These are phyloP conservation scores for Phrynosoma blainvillii DNA, from an alignment of 2,113 vertebrate species.

Conservation along the genomic window DNA sequence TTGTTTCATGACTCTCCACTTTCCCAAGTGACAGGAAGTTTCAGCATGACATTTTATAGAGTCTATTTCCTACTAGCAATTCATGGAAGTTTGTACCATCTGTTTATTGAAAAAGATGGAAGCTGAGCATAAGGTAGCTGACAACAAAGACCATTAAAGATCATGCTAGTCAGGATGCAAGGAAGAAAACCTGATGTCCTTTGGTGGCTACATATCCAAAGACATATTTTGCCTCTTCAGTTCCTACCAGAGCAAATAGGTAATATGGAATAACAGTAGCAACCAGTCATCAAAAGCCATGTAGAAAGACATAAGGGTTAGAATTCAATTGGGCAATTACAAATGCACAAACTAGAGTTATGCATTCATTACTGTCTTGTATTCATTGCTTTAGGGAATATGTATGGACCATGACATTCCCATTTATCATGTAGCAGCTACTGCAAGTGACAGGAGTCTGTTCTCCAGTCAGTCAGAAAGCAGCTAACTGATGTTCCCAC, in stretches of 20 bases:
- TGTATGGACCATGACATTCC: too few species aligned
- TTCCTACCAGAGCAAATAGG: not conserved
- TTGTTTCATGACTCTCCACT: not conserved
- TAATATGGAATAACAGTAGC: not conserved
- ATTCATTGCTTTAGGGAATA: too few species aligned
- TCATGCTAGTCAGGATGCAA: not conserved
- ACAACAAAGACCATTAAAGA: not conserved
- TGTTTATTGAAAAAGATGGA: not conserved
- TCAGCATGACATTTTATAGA: not conserved
- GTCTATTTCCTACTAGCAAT: too few species aligned
- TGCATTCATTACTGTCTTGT: too few species aligned
- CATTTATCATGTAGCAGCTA: too few species aligned
- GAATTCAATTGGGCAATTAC: not conserved
- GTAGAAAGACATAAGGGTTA: not conserved
- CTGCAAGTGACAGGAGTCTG: too few species aligned
- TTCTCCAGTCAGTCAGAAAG: too few species aligned
- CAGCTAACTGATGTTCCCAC: too few species aligned
- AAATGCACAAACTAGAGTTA: too few species aligned
- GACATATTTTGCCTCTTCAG: not conserved
- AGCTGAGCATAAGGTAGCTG: not conserved
- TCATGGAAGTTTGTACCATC: not conserved
- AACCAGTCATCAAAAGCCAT: not conserved
- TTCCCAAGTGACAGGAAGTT: not conserved
- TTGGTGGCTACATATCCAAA: not conserved
- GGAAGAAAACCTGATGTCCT: too few species aligned